Evolutionary conservation across 2,888 invertebrate genomes (phyloP).

Genomic region (Heterodera filipjevi): DNA sequence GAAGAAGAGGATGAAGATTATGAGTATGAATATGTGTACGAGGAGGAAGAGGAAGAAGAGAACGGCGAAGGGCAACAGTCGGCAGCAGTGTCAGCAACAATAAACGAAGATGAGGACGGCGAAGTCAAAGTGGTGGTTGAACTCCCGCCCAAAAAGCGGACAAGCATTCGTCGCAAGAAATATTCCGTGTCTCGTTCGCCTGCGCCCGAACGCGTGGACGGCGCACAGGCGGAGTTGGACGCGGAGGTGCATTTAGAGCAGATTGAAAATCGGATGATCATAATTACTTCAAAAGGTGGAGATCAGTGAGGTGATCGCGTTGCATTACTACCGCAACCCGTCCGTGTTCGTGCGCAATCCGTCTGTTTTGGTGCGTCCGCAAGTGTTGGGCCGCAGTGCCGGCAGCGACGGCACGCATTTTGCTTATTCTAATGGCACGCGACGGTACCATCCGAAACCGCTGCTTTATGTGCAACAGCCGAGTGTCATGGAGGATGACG

Average conservation of each 20-base stretch:
- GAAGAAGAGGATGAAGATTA: slow-evolving; percentile 24
- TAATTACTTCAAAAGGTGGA: slow-evolving; percentile 10
- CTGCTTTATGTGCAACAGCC: not conserved
- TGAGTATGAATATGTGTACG: slow-evolving; percentile 21
- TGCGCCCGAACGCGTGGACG: slow-evolving; percentile 27
- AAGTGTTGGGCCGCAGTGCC: not conserved
- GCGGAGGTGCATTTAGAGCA: slow-evolving; percentile 6
- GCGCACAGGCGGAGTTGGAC: slow-evolving; percentile 24
- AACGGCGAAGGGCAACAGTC: slow-evolving; percentile 10
- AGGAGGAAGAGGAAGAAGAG: slow-evolving; percentile 18
- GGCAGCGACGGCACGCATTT: not conserved
- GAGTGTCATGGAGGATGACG: slow-evolving; percentile 4
- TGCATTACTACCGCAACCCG: slow-evolving; percentile 24
- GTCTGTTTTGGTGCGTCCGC: slow-evolving; percentile 6
- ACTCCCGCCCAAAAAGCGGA: not conserved
- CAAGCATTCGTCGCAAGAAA: not conserved
- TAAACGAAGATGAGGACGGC: slow-evolving; percentile 3
- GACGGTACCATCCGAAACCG: not conserved
- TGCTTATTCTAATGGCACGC: slow-evolving; percentile 3
- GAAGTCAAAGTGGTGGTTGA: slow-evolving; percentile 13
- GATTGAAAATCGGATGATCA: not conserved
- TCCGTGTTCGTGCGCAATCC: slow-evolving; percentile 18
- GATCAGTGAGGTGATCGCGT: slow-evolving; percentile 26
- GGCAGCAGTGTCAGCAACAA: not conserved
- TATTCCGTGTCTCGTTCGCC: slow-evolving; percentile 21